A percentile compares a stretch with the other conserved stretches of the same genome.
phyloP scores from a whole-genome alignment of 2,797 vertebrate genomes.

The Pipistrellus nathusii region DNA sequence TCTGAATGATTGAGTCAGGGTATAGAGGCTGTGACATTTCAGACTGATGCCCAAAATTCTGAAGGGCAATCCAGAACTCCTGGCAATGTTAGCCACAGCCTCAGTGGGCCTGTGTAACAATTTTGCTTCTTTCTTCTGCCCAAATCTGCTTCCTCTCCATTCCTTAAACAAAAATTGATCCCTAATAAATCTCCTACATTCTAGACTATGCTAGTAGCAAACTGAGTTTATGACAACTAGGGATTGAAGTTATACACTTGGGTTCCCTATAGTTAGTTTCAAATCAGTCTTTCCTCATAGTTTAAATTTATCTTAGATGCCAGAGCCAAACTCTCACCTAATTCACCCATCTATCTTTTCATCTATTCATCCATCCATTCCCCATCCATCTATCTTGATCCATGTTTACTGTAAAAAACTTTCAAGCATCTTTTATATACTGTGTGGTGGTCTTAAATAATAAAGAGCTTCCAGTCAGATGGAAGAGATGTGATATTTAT shows the following conservation, averaged over 20 bases:
- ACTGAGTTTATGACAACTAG: background rate
- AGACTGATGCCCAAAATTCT: background rate
- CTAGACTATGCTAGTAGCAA: background rate
- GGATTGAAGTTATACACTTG: background rate
- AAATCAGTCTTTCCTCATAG: background rate
- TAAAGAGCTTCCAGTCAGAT: background rate
- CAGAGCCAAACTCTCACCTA: background rate
- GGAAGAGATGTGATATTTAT: conserved; percentile 15
- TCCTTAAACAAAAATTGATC: background rate
- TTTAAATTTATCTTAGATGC: conserved; percentile 9
- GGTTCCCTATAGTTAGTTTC: background rate
- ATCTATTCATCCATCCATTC: background rate
- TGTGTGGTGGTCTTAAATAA: background rate
- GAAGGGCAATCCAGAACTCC: background rate
- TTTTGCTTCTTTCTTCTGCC: background rate
- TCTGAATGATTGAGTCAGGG: background rate
- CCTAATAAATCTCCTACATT: background rate
- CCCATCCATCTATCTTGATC: background rate
- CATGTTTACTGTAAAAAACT: background rate
- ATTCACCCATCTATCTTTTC: background rate
- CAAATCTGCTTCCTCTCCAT: background rate
- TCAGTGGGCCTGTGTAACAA: background rate
- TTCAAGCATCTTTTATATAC: background rate
- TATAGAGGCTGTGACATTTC: background rate
- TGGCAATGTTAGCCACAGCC: background rate